These are phyloP conservation scores for Cichladusa arquata DNA, from an alignment of 2,113 vertebrate species.

Conservation along the genomic window DNA sequence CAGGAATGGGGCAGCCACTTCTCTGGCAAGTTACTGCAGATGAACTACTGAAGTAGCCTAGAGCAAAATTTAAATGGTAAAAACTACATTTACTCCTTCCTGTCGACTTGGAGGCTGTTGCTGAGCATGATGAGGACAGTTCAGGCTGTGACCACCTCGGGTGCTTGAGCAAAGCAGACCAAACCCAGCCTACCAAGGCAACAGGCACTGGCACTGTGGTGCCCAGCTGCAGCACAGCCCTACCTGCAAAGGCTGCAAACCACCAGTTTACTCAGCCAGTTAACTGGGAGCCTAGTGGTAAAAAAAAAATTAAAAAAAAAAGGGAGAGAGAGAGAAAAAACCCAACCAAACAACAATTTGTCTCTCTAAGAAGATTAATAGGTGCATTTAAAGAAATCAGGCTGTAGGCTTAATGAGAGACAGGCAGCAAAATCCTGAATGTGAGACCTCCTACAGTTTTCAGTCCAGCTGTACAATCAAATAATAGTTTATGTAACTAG, in stretches of 20 bases:
- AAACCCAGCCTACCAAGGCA: neutral
- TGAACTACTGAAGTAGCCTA: neutral
- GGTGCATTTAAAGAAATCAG: conserved; percentile 60
- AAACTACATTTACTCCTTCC: neutral
- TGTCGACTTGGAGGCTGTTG: neutral
- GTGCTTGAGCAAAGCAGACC: neutral
- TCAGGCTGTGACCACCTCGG: neutral
- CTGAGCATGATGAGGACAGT: neutral
- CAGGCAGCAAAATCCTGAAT: conserved; percentile 46
- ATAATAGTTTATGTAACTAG: conserved; percentile 56
- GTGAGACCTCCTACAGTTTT: conserved; percentile 58
- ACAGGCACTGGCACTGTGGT: rapidly evolving
- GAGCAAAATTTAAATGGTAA: neutral
- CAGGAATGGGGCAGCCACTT: neutral
- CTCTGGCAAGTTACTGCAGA: neutral
- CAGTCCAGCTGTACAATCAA: conserved; percentile 46
- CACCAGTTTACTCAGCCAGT: neutral
- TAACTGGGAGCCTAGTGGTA: neutral
- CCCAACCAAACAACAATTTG: conserved; percentile 22
- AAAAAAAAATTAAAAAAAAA: neutral
- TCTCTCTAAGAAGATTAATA: conserved; percentile 59
- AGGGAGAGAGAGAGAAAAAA: neutral
- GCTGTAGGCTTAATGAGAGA: conserved; percentile 53
- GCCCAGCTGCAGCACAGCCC: neutral
- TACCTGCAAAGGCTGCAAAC: neutral